Base-by-base conservation (phyloP, 2,797 vertebrate genomes). In the Lemur catta region DNA sequence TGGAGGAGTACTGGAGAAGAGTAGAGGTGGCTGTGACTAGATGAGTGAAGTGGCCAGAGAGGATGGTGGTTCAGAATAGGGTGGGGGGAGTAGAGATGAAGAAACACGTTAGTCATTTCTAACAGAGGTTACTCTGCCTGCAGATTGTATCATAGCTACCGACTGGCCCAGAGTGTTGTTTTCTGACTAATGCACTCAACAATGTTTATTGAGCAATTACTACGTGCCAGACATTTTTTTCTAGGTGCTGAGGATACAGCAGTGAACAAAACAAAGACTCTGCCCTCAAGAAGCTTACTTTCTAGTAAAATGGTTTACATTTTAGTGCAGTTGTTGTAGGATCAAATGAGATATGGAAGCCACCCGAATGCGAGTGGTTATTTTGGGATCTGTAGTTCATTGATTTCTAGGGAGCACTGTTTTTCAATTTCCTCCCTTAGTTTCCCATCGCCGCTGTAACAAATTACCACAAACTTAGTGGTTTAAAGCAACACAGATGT, bases 81-180 rank as follows among this genome's bases (percentile, higher is more conserved):
- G 9, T 15, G 26, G 48, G 20, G 41, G 75, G 50, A 91, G 33
- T 9, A 59, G 28, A 63, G n/a, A 35, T 48, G 69, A 78, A 35
- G 20, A 24, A 75, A 43, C 24, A 8, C 8, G 12, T 28, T 14
- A 7, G 28, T 41, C 48, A 46, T 78, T 90, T 95, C 30, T 43
- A 72, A 24, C 28, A 41, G 55, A 87, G 35, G 7, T 28, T 20
- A 24, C 43, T 35, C 8, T 33, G 38, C 18, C 33, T 38, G 33
- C 0, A 0, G 26, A 9, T 63, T 61, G 50, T 24, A 12, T 20
- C 55, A 10, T 30, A 67, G 17, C 59, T n/a, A 46, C 17, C 20
- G 20, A 65, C 9, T 48, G 74, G 72, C 26, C 6, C 43, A 48
- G 52, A 78, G 43, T 78, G 41, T 43, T 89, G 46, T 85, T 88